These are phyloP conservation scores for Bruchidius siliquastri DNA, from an alignment of 2,888 invertebrate genomes.

Conservation along the genomic window DNA sequence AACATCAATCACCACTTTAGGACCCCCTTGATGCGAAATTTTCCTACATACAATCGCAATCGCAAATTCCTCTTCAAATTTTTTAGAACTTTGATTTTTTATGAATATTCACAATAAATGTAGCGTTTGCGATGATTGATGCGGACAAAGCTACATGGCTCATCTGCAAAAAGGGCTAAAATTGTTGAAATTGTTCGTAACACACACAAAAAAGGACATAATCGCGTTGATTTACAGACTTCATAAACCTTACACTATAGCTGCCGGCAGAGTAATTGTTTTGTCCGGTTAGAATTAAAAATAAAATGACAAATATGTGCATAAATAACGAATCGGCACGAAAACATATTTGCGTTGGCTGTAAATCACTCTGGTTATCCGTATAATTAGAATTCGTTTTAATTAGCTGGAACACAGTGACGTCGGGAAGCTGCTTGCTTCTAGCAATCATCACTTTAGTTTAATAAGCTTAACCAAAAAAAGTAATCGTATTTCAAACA, in stretches of 20 bases:
- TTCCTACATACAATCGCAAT: too few relatives aligned
- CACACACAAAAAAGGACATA: background rate
- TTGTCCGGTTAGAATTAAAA: background rate
- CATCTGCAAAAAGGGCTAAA: background rate
- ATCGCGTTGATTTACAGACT: background rate
- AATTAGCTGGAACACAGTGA: background rate
- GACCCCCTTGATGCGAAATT: too few relatives aligned
- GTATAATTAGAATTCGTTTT: slow-evolving; percentile 1
- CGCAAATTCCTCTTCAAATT: background rate
- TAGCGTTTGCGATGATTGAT: background rate
- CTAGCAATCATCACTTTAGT: too few relatives aligned
- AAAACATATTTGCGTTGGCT: background rate
- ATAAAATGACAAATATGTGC: slow-evolving; percentile 1
- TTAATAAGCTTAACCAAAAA: too few relatives aligned
- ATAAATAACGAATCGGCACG: background rate
- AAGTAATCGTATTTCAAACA: too few relatives aligned
- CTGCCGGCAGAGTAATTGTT: background rate
- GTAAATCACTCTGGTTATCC: slow-evolving; percentile 1
- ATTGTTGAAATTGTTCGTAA: background rate
- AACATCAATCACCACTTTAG: too few relatives aligned
- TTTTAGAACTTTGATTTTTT: background rate
- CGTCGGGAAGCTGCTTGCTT: background rate
- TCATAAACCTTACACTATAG: background rate
- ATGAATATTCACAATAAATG: background rate
- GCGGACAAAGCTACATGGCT: background rate